Conservation (phyloP, 2,113 vertebrate genomes). For the Saguinus midas region DNA sequence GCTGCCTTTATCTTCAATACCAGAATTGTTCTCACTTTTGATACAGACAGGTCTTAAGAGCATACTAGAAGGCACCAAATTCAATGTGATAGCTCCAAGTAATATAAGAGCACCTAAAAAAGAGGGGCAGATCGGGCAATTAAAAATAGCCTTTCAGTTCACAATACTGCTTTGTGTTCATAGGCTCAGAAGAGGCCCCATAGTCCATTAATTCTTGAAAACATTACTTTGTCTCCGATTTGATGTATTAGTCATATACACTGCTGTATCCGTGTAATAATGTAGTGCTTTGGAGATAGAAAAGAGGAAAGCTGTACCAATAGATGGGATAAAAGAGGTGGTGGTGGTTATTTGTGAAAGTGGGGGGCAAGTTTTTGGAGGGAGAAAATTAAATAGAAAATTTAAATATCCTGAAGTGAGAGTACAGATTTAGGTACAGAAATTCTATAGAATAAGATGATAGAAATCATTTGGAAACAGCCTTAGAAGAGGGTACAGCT, state of each 20-base stretch:
- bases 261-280: not conserved
- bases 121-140: constrained; percentile 16
- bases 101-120: constrained; percentile 91
- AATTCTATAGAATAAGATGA: not conserved
- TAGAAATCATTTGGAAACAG: not conserved
- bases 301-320: not conserved
- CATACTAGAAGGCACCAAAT: constrained; percentile 94
- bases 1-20: fast-evolving
- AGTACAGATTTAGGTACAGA: not conserved
- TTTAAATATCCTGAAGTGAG: constrained; percentile 1
- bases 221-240: not conserved
- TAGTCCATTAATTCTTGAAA: not conserved
- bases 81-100: constrained; percentile 91
- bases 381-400: not conserved
- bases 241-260: not conserved
- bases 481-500: not conserved
- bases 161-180: not conserved
- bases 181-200: not conserved
- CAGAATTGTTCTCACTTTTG: not conserved
- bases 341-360: not conserved
- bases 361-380: not conserved
- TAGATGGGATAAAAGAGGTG: not conserved
- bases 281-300: not conserved
- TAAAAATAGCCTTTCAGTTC: not conserved
- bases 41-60: constrained; percentile 86